phyloP scores from a whole-genome alignment of 2,113 vertebrate species.

The Colius striatus region DNA sequence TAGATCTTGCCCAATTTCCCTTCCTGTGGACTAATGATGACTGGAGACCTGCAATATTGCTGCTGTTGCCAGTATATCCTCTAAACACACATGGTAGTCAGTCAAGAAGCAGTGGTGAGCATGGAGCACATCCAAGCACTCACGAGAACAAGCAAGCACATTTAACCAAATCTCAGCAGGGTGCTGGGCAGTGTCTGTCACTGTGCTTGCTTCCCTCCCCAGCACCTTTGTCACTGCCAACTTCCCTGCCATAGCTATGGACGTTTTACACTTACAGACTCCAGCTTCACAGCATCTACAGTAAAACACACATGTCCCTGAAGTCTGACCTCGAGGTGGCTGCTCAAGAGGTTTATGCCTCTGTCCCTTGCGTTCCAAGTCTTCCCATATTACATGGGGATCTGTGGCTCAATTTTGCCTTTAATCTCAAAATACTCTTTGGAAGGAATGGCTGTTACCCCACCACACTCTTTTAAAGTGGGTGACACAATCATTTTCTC shows the following conservation, averaged over 20 bases:
- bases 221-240: not conserved
- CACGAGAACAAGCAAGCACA: rapidly evolving
- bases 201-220: not conserved
- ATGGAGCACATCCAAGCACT: rapidly evolving
- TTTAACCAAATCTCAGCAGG: not conserved
- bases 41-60: not conserved
- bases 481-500: not conserved
- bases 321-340: not conserved
- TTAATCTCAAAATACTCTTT: not conserved
- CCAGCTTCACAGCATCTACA: not conserved
- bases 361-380: not conserved
- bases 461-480: not conserved
- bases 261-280: not conserved
- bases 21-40: not conserved
- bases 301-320: not conserved
- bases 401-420: not conserved
- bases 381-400: not conserved
- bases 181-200: not conserved
- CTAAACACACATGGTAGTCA: not conserved
- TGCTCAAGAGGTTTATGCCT: not conserved
- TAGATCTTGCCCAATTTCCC: not conserved
- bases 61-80: not conserved
- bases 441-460: not conserved
- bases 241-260: not conserved
- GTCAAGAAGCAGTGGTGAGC: not conserved